These are phyloP conservation scores for Hyles euphorbiae DNA, from an alignment of 1,140 invertebrate genomes.

Conservation along the genomic window DNA sequence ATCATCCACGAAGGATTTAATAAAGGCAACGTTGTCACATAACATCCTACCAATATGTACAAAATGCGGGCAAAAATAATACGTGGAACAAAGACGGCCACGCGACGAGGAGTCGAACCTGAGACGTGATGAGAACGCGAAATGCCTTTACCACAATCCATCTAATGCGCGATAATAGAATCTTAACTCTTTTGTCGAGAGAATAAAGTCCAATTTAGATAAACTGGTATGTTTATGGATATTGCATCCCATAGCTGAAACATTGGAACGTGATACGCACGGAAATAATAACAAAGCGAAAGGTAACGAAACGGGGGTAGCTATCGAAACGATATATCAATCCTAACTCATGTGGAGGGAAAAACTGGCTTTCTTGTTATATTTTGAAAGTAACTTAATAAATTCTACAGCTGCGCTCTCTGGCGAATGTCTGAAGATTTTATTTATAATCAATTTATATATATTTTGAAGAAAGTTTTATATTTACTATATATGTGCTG, in stretches of 20 bases:
- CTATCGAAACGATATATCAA: constrained; percentile 23
- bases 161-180: constrained; percentile 13
- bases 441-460: no score
- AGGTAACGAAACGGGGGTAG: constrained; percentile 12
- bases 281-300: constrained; percentile 53
- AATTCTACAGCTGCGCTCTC: no score
- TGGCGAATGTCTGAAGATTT: no score
- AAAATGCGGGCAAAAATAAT: constrained; percentile 43
- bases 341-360: constrained; percentile 14
- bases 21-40: constrained; percentile 39
- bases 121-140: constrained; percentile 45
- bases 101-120: constrained; percentile 32
- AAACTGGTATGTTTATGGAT: neutral
- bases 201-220: neutral
- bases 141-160: constrained; percentile 18
- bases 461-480: no score
- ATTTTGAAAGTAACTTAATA: constrained; percentile 1
- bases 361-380: constrained; percentile 12
- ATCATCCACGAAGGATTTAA: constrained; percentile 28
- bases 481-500: no score
- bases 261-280: constrained; percentile 41
- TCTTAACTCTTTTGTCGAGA: neutral
- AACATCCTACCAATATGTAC: constrained; percentile 44
- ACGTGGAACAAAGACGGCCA: constrained; percentile 31
- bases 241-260: constrained; percentile 14